A percentile compares a stretch with the other conserved stretches of the same genome.
Evolutionary conservation across 2,888 invertebrate species (phyloP).

Genomic region (Altica lythri): DNA sequence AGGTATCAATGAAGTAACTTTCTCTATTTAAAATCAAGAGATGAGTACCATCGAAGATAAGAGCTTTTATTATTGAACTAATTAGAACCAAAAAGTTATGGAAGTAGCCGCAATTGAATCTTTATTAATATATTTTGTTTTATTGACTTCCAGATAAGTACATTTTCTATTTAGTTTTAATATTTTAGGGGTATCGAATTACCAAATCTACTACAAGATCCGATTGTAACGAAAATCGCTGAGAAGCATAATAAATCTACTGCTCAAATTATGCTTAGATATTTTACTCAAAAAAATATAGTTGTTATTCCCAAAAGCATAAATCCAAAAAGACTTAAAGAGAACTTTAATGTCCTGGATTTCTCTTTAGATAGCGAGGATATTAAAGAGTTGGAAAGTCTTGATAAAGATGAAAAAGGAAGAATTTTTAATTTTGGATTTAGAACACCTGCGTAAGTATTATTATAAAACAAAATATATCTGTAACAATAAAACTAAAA

Average conservation of each 20-base stretch:
- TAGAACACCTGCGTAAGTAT: background rate
- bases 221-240: constrained; percentile 61
- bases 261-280: constrained; percentile 73
- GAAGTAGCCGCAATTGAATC: background rate
- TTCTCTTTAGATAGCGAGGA: constrained; percentile 67
- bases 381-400: constrained; percentile 60
- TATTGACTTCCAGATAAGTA: constrained; percentile 47
- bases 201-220: constrained; percentile 67
- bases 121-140: background rate
- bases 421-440: constrained; percentile 64
- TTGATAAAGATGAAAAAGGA: constrained; percentile 68
- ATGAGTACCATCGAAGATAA: too few species aligned
- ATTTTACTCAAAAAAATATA: constrained; percentile 71
- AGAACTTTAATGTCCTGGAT: constrained; percentile 75
- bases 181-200: constrained; percentile 58
- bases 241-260: constrained; percentile 67
- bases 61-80: too few species aligned
- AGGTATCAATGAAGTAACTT: background rate
- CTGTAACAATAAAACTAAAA: too few species aligned
- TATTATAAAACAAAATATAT: too few species aligned
- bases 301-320: constrained; percentile 82
- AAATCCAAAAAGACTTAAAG: constrained; percentile 68
- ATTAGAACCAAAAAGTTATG: too few species aligned
- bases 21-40: too few species aligned
- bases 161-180: background rate